These are phyloP conservation scores for Calameuta pallipes DNA, from an alignment of 2,888 invertebrate genomes.

Conservation along the genomic window DNA sequence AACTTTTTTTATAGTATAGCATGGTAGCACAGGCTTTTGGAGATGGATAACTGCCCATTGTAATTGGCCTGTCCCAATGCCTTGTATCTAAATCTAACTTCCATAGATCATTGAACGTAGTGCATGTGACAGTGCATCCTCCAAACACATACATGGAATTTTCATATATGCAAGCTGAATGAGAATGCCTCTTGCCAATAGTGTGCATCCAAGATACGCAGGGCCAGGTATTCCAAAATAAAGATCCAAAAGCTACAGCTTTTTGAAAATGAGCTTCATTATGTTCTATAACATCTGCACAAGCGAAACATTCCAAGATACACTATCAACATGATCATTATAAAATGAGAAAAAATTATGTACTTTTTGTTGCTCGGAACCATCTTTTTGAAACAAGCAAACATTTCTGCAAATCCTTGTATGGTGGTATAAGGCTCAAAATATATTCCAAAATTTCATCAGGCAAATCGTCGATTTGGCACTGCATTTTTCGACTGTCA, in stretches of 20 bases:
- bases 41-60: slow-evolving; percentile 90
- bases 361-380: slow-evolving; percentile 87
- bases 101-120: slow-evolving; percentile 98
- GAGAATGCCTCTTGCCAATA: slow-evolving; percentile 93
- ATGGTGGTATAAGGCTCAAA: slow-evolving; percentile 88
- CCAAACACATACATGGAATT: slow-evolving; percentile 96
- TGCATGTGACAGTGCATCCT: slow-evolving; percentile 92
- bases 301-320: slow-evolving; percentile 30
- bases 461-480: slow-evolving; percentile 79
- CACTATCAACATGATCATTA: slow-evolving; percentile 16
- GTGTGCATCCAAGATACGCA: slow-evolving; percentile 73
- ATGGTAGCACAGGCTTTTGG: slow-evolving; percentile 96
- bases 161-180: slow-evolving; percentile 85
- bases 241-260: slow-evolving; percentile 80
- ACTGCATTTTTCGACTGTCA: slow-evolving; percentile 42
- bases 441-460: slow-evolving; percentile 95
- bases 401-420: slow-evolving; percentile 88
- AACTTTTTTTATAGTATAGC: slow-evolving; percentile 84
- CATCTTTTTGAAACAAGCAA: slow-evolving; percentile 89
- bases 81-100: slow-evolving; percentile 87
- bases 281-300: slow-evolving; percentile 82
- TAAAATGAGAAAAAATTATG: slow-evolving; percentile 57
- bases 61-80: slow-evolving; percentile 85
- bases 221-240: slow-evolving; percentile 78
- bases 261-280: slow-evolving; percentile 80